phyloP scores from a whole-genome alignment of 2,888 invertebrate species.

The Zootermopsis nevadensis region DNA sequence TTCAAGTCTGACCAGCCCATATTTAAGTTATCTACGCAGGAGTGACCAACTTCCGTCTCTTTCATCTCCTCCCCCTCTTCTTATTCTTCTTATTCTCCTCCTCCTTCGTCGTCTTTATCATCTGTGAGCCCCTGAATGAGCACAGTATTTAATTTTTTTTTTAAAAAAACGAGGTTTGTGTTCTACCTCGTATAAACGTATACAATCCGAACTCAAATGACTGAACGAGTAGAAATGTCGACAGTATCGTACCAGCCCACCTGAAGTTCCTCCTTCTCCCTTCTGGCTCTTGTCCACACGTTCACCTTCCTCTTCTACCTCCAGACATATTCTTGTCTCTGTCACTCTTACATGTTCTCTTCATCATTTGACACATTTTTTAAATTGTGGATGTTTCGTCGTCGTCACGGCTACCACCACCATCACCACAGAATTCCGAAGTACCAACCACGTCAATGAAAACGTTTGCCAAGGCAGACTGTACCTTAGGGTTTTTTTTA shows the following conservation, averaged over 20 bases:
- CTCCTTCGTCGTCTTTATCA: neutral
- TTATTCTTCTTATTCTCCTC: neutral
- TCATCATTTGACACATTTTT: conserved; percentile 40
- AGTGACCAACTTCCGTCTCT: conserved; percentile 12
- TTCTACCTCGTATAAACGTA: neutral
- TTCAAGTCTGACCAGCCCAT: conserved; percentile 45
- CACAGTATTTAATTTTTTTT: conserved; percentile 3
- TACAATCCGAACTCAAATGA: conserved; percentile 6
- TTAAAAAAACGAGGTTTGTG: conserved; percentile 17
- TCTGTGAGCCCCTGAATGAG: neutral
- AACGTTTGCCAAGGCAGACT: conserved; percentile 42
- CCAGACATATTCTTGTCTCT: conserved; percentile 1
- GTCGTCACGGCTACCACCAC: conserved; percentile 11
- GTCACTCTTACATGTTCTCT: conserved; percentile 23
- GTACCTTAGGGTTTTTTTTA: conserved; percentile 1
- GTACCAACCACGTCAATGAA: conserved; percentile 20
- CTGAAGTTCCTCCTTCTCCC: neutral
- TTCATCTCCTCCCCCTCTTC: neutral
- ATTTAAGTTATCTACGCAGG: neutral
- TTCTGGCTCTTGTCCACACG: neutral
- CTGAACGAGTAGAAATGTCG: neutral
- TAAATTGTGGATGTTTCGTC: neutral
- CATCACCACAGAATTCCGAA: neutral
- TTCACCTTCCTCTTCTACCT: conserved; percentile 13
- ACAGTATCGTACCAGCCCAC: neutral